These are phyloP conservation scores for Odocoileus virginianus DNA, from an alignment of 2,113 vertebrate species.

Conservation along the genomic window DNA sequence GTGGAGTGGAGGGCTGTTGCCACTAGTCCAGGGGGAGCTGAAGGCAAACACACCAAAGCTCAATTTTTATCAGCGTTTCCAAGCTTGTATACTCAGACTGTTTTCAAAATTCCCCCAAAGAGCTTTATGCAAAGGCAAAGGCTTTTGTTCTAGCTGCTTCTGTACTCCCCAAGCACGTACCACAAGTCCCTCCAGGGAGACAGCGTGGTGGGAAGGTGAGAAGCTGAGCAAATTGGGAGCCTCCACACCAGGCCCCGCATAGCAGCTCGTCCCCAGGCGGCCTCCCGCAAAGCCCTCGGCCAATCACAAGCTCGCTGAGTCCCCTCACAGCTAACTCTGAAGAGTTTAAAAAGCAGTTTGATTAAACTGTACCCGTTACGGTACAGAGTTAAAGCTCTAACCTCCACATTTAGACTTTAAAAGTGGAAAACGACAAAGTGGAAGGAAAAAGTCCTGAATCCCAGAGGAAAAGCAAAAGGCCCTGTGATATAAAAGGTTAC, in stretches of 20 bases:
- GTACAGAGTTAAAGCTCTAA: not conserved
- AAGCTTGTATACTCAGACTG: not conserved
- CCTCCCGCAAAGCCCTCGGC: not conserved
- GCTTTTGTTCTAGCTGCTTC: not conserved
- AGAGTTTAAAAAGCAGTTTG: not conserved
- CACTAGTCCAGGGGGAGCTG: not conserved
- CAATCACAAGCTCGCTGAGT: not conserved
- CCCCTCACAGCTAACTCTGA: not conserved
- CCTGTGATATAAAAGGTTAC: not conserved
- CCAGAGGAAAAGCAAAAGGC: not conserved
- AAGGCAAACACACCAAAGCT: not conserved
- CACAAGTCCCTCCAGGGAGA: not conserved
- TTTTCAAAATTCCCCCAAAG: not conserved
- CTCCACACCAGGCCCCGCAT: not conserved
- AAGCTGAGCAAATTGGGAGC: not conserved
- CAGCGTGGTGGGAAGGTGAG: accelerated
- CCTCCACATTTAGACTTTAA: not conserved
- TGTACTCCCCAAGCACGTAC: not conserved
- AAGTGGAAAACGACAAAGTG: not conserved
- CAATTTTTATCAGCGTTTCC: slow-evolving; percentile 6
- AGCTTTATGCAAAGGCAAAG: not conserved
- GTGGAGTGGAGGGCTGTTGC: not conserved
- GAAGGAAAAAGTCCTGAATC: not conserved
- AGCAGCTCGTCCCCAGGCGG: not conserved
- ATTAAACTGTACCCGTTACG: not conserved